Evolutionary conservation across 2,888 invertebrate genomes (phyloP).

Genomic region (Scrobipalpa atriplicella): DNA sequence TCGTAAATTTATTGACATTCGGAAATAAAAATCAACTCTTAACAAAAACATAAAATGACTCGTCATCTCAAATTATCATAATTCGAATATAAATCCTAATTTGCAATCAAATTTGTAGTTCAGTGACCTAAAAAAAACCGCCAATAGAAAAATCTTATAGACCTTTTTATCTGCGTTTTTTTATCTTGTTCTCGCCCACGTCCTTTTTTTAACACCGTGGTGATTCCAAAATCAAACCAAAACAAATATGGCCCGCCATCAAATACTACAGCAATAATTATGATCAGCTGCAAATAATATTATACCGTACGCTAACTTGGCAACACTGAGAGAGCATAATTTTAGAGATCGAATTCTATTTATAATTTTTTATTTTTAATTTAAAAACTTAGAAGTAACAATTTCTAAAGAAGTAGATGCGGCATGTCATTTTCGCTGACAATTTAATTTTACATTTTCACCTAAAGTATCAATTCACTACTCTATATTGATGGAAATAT

Average conservation of each 20-base stretch:
- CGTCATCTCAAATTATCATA: constrained; percentile 15
- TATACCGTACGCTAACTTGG: constrained; percentile 31
- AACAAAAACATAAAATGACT: neutral
- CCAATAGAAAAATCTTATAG: neutral
- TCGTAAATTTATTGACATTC: neutral
- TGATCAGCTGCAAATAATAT: constrained; percentile 73
- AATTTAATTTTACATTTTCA: too few species aligned
- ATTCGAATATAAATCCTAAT: constrained; percentile 14
- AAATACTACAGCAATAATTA: constrained; percentile 59
- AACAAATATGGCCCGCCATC: constrained; percentile 68
- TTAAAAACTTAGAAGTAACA: neutral
- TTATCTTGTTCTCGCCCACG: constrained; percentile 47
- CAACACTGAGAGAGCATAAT: constrained; percentile 17
- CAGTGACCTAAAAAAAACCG: neutral
- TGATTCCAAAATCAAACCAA: constrained; percentile 55
- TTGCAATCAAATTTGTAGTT: neutral
- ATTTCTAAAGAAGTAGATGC: neutral
- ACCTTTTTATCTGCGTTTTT: constrained; percentile 19
- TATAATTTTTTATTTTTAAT: neutral
- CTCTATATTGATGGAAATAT: neutral
- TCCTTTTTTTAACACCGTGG: constrained; percentile 46
- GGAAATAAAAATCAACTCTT: neutral
- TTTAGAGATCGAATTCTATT: too few species aligned
- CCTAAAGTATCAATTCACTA: too few species aligned
- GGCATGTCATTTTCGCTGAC: neutral